Conservation (phyloP, 35 echinoderm and acorn worm genomes). For the Heliocidaris tuberculata region DNA sequence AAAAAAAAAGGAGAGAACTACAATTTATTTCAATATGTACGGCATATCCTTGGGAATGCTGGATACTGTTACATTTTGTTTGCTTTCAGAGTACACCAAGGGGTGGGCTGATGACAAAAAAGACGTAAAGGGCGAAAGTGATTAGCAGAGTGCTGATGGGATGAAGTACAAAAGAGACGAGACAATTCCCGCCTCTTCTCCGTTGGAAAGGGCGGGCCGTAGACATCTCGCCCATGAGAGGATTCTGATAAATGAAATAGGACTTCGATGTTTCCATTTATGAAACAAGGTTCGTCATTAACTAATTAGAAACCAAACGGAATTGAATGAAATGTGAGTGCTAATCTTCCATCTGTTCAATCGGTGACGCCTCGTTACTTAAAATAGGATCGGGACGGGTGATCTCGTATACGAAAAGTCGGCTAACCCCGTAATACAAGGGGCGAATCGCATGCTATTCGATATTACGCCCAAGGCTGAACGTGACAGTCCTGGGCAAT, state of each 20-base stretch:
- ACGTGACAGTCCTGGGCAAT: constrained; percentile 1
- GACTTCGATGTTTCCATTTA: too few species aligned
- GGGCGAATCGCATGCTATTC: constrained; percentile 7
- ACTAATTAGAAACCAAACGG: too few species aligned
- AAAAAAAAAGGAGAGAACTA: neutral
- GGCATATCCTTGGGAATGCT: neutral
- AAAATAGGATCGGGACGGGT: neutral
- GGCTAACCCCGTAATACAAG: constrained; percentile 3
- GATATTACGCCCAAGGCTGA: neutral
- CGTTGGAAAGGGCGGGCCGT: neutral
- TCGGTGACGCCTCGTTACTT: neutral
- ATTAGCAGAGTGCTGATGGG: neutral
- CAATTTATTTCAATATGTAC: neutral
- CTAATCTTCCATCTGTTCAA: neutral
- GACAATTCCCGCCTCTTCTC: too few species aligned
- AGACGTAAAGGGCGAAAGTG: neutral
- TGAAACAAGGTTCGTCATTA: too few species aligned
- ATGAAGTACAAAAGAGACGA: neutral
- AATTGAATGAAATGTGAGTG: too few species aligned
- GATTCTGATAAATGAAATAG: neutral
- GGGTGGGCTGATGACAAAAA: neutral
- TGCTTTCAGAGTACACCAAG: neutral
- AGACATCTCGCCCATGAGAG: neutral
- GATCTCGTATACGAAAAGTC: neutral
- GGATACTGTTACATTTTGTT: neutral